Conservation (phyloP, 2,113 vertebrate species). For the Salvelinus fontinalis region DNA sequence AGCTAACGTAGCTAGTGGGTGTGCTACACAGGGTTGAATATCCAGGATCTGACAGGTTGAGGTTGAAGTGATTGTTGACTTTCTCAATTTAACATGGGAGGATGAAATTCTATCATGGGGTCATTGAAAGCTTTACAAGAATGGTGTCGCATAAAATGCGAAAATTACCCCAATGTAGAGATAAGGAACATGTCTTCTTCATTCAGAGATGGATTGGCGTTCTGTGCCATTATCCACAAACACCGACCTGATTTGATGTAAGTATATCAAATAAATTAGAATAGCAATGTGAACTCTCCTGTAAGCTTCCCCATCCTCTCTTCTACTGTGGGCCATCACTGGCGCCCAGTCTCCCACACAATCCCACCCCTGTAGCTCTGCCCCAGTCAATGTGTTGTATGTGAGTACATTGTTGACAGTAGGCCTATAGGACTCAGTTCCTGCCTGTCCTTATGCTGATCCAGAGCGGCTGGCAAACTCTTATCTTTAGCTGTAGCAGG, state of each 20-base stretch:
- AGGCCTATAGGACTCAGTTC: not conserved
- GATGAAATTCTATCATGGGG: slow-evolving; percentile 63
- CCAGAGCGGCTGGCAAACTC: slow-evolving; percentile 11
- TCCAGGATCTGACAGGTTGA: not conserved
- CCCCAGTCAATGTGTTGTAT: not conserved
- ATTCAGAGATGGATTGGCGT: slow-evolving; percentile 86
- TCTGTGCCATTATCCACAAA: slow-evolving; percentile 89
- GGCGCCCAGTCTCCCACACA: not conserved
- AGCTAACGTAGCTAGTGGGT: not conserved
- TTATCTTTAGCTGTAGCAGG: slow-evolving; percentile 22
- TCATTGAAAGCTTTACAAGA: slow-evolving; percentile 75
- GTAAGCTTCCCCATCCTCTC: not conserved
- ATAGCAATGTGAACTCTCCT: not conserved
- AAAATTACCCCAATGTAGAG: slow-evolving; percentile 77
- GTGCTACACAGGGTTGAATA: not conserved
- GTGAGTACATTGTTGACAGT: not conserved
- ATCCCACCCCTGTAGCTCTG: not conserved
- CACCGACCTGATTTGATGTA: slow-evolving; percentile 87
- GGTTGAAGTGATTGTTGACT: not conserved
- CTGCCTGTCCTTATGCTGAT: not conserved
- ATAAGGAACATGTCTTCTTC: slow-evolving; percentile 83
- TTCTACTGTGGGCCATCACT: not conserved
- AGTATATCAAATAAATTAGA: slow-evolving; percentile 58
- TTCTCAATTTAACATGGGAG: not conserved
- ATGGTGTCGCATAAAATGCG: slow-evolving; percentile 82